Base-by-base conservation (phyloP, 2,113 vertebrate species). In the Menidia beryllina region DNA sequence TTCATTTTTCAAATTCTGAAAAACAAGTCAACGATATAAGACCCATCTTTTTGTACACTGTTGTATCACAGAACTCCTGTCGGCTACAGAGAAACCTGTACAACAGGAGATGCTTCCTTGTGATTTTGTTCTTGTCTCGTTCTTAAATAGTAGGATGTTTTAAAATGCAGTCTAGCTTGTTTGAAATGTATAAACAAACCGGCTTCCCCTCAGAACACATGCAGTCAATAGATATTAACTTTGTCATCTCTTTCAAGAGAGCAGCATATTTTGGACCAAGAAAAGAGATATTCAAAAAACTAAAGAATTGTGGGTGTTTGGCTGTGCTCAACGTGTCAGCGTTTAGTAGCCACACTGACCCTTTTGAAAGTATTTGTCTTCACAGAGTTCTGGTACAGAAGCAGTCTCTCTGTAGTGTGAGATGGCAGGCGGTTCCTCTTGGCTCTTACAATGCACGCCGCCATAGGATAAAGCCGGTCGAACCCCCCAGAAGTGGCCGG, bases 401-500 rank as follows among this genome's bases (percentile, higher is more conserved):
- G 87, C 15, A 94, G 83, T 56, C 93, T 89, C 61, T 94, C 93
- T 6, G 90, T 92, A 15, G 92, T 91, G 81, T 93, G 92, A 59
- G 91, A 72, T 1, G 88, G 88, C 39, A 93, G 79, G 13, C 75
- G 82, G 77, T 85, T 93, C 62, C 92, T 91, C 36, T 76, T 90
- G 48, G 93, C 93, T 54, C 62, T 83, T 2, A 94, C 79, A 2
- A 94, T 88, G 36, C 84, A 90, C 0, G 69, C 55, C 0, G 92
- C 91, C 83, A 92, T 81, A 8, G 91, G 91, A 67, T 76, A 93
- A 7, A 94, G 91, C 2, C 89, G 77, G 36, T 91, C 88, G 1
- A 94, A 94, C n/a, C 93, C 92, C 7, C 93, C 91, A 0, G 91
- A 90, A 19, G 92, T 91, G 26, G 91, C 88, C 0, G 93, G 93